A percentile compares a stretch with the other conserved stretches of the same genome.
Evolutionary conservation across 2,797 vertebrate genomes (phyloP).

Genomic region (Gymnocypris eckloni): DNA sequence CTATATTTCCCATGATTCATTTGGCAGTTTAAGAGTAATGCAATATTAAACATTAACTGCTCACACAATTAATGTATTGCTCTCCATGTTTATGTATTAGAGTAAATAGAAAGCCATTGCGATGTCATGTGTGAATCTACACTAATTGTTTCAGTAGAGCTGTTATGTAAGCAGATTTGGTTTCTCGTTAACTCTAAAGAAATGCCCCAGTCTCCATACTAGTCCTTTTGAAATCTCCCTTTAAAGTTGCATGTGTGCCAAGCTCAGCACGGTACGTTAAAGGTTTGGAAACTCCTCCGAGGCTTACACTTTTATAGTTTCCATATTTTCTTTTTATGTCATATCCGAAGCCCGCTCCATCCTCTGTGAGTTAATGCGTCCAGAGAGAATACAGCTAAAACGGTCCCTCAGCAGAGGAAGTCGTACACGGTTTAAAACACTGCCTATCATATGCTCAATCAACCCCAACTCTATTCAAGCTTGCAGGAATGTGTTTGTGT

Average conservation of each 20-base stretch:
- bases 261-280: slow-evolving; percentile 1
- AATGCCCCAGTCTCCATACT: neutral
- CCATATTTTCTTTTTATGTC: slow-evolving; percentile 15
- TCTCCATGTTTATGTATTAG: neutral
- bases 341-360: neutral
- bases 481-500: slow-evolving; percentile 14
- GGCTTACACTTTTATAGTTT: neutral
- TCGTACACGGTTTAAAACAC: neutral
- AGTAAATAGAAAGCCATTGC: neutral
- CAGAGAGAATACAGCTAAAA: neutral
- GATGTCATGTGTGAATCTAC: neutral
- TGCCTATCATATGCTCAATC: neutral
- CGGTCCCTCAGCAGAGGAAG: neutral
- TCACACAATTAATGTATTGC: neutral
- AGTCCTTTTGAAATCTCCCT: neutral
- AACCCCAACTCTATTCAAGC: neutral
- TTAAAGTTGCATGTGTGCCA: neutral
- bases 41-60: neutral
- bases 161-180: no score
- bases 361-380: neutral
- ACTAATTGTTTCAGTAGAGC: neutral
- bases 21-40: neutral
- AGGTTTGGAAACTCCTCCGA: neutral
- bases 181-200: slow-evolving; percentile 5
- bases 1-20: neutral